These are phyloP conservation scores for Lagorchestes hirsutus DNA, from an alignment of 2,797 vertebrate species.

Conservation along the genomic window DNA sequence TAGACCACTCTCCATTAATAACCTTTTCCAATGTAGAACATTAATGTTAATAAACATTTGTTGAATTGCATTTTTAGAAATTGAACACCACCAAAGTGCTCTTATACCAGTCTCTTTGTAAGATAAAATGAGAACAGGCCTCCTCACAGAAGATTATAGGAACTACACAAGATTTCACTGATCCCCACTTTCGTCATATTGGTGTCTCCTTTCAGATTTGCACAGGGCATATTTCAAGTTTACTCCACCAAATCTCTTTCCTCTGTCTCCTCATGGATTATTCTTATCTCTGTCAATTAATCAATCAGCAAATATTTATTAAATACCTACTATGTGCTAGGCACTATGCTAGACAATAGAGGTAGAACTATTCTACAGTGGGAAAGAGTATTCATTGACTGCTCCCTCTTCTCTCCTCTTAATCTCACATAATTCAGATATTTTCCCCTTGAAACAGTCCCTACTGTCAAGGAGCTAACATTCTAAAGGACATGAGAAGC, in stretches of 20 bases:
- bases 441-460: not conserved
- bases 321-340: too few relatives aligned
- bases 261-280: not conserved
- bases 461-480: not conserved
- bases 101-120: not conserved
- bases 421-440: not conserved
- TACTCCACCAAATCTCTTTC: not conserved
- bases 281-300: too few relatives aligned
- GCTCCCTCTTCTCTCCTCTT: not conserved
- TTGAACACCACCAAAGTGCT: constrained; percentile 27
- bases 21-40: too few relatives aligned
- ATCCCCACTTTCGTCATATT: not conserved
- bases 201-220: constrained; percentile 5
- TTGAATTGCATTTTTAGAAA: not conserved
- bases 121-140: not conserved
- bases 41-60: too few relatives aligned
- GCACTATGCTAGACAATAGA: too few relatives aligned
- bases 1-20: too few relatives aligned
- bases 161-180: not conserved
- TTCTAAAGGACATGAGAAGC: not conserved
- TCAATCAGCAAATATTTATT: too few relatives aligned
- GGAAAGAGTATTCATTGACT: not conserved
- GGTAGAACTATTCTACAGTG: too few relatives aligned
- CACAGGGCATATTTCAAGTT: not conserved
- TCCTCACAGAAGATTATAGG: not conserved